phyloP scores from a whole-genome alignment of 2,113 vertebrate genomes.

The Microcebus griseorufus region DNA sequence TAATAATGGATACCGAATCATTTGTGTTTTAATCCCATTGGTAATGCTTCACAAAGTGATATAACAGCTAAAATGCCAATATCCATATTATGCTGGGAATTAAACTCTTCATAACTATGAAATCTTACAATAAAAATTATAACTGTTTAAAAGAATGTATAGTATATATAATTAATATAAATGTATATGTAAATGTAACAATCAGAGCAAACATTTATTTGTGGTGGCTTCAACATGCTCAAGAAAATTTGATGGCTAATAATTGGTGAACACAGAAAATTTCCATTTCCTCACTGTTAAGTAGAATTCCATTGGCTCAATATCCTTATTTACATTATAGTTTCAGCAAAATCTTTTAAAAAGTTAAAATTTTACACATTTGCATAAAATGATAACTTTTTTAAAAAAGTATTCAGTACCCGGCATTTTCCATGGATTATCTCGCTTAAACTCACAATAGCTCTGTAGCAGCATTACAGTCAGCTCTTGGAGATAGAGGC shows the following conservation, averaged over 20 bases:
- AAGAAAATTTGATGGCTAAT: neutral
- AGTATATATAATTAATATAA: neutral
- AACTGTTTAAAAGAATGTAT: neutral
- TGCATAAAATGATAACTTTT: neutral
- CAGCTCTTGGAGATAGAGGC: neutral
- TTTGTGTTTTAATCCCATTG: neutral
- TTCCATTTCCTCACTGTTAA: neutral
- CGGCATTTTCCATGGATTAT: neutral
- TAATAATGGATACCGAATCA: neutral
- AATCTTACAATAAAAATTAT: neutral
- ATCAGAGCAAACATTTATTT: neutral
- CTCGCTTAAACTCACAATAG: neutral
- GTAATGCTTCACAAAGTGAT: neutral
- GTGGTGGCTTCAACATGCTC: neutral
- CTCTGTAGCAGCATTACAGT: neutral
- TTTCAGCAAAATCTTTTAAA: neutral
- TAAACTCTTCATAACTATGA: neutral
- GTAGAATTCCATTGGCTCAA: neutral
- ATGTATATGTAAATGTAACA: neutral
- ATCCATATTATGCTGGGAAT: neutral
- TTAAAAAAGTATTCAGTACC: neutral
- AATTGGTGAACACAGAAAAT: neutral
- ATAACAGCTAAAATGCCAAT: neutral
- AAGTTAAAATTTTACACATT: neutral
- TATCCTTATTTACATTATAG: neutral